These are phyloP conservation scores for Agrochola circellaris DNA, from an alignment of 2,888 invertebrate species.

Conservation along the genomic window DNA sequence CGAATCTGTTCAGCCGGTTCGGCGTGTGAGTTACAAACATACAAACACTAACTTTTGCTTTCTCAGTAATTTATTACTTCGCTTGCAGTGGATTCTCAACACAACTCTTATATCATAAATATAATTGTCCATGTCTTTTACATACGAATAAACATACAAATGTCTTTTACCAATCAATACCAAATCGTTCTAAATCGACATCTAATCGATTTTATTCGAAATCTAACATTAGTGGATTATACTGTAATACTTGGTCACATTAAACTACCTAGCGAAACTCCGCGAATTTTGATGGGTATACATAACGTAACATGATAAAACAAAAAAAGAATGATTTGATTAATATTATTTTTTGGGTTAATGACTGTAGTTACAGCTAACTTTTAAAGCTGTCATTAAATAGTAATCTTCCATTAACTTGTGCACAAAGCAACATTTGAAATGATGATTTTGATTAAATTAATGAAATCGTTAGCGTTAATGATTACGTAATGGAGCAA, in stretches of 20 bases:
- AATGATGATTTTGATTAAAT: no score
- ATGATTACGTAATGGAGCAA: no score
- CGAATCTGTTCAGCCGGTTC: conserved; percentile 6
- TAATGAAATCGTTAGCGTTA: no score
- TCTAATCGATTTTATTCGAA: conserved; percentile 39
- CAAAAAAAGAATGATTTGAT: background rate
- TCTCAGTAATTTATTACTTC: conserved; percentile 20
- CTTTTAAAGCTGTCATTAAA: no score
- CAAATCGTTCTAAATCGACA: conserved; percentile 36
- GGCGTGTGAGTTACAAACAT: conserved; percentile 9
- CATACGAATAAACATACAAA: conserved; percentile 37
- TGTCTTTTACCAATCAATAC: conserved; percentile 38
- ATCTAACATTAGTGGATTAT: conserved; percentile 52
- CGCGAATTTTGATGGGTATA: background rate
- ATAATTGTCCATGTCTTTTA: conserved; percentile 46
- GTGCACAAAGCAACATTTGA: no score
- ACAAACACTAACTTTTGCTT: conserved; percentile 7
- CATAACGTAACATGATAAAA: no score
- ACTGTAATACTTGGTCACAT: conserved; percentile 27
- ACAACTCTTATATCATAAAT: conserved; percentile 29
- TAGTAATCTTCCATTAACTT: no score
- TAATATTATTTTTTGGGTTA: background rate
- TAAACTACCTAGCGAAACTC: background rate
- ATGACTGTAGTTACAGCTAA: no score
- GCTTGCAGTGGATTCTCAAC: conserved; percentile 57